A percentile compares a stretch with the other conserved stretches of the same genome.
Evolutionary conservation across 1,140 invertebrate species (phyloP).

Genomic region (Rhizoglyphus robini): DNA sequence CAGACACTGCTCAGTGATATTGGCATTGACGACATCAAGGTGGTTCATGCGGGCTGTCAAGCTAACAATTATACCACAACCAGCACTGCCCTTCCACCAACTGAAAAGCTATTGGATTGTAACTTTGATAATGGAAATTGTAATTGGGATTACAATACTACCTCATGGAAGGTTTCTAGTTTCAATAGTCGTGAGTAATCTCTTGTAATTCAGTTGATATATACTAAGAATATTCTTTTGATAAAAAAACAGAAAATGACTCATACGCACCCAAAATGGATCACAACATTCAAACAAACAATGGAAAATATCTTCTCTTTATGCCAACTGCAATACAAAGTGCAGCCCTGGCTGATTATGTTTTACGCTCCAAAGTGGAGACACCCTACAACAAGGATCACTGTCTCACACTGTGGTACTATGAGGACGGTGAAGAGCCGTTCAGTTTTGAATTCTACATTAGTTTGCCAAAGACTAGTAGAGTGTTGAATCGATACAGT

Average conservation of each 20-base stretch:
- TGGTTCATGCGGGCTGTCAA: neutral
- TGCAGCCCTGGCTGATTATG: neutral
- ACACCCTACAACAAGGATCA: neutral
- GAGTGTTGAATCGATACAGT: neutral
- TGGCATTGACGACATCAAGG: neutral
- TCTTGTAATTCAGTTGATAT: no score
- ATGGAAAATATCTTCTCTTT: neutral
- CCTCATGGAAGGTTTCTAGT: neutral
- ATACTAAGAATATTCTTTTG: neutral
- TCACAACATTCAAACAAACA: neutral
- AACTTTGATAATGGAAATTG: neutral
- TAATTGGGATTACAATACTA: neutral
- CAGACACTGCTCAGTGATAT: constrained; percentile 1
- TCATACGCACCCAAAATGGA: neutral
- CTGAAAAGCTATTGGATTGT: neutral
- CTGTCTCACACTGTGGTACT: neutral
- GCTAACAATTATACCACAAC: neutral
- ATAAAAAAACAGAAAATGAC: neutral
- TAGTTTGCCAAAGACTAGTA: neutral
- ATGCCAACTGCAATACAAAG: neutral
- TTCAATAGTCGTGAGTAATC: no score
- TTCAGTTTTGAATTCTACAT: neutral
- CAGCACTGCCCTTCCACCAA: neutral
- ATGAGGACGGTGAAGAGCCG: neutral
- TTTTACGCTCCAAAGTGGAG: neutral